Base-by-base conservation (phyloP, 2,113 vertebrate species). In the Eubucco bourcierii region DNA sequence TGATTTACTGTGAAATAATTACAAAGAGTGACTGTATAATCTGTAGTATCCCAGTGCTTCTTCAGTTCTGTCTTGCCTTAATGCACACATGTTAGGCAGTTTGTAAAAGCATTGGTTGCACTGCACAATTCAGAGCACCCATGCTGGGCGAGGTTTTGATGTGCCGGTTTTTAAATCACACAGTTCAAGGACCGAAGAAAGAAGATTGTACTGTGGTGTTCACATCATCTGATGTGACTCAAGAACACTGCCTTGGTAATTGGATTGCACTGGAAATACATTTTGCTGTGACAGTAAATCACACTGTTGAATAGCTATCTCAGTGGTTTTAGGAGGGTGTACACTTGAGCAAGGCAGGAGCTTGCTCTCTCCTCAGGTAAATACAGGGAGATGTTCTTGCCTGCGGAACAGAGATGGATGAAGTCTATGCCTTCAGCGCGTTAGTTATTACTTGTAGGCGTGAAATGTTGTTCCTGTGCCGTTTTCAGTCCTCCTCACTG, bases 261-360 rank as follows among this genome's bases (percentile, higher is more conserved):
- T 74, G 39, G 64, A 75, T 84, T 94, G 91, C 91, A 95, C 93
- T 95, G 85, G 91, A 94, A 87, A 83, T 93, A 34, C 28, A 56
- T 46, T 84, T 86, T 89, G 85, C 84, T 21, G 23, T 90, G 94
- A 92, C 77, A 95, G 67, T 90, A 93, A 89, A 95, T 94, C 60
- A 59, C 76, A 44, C 77, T 93, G 75, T 73, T 87, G 80, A 94
- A 79, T 77, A 68, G 82, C 88, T 58, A 55, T 75, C 28, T 84
- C 9, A 1, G 60, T 83, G 80, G 20, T 66, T 90, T 79, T 46
- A 92, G 78, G 67, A 55, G 34, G 19, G 47, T 1, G 15, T 86
- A 14, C 33, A 46, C 70, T 66, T 13, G 17, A 93, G 77, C 82
- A 88, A 1, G 39, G 53, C 77, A 66, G 83, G 47, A 82, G 50